phyloP scores from a whole-genome alignment of 2,888 invertebrate genomes.

The Agrotis exclamationis region DNA sequence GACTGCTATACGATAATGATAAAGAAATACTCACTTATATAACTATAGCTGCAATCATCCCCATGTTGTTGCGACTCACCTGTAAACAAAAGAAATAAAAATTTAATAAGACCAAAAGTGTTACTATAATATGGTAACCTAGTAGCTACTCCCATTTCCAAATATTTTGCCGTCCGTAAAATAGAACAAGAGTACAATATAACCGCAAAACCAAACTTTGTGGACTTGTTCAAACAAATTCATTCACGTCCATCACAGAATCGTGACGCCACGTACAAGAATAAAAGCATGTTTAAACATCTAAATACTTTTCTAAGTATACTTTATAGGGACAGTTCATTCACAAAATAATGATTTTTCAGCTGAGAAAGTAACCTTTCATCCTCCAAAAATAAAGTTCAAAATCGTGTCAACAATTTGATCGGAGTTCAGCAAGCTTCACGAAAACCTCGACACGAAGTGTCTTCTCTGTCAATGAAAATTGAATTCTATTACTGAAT shows the following conservation, averaged over 20 bases:
- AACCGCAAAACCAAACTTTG: conserved; percentile 54
- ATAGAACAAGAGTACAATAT: conserved; percentile 22
- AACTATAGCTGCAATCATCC: conserved; percentile 90
- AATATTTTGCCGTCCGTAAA: conserved; percentile 6
- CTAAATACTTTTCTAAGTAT: conserved; percentile 62
- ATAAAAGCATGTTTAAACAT: conserved; percentile 69
- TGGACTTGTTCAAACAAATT: conserved; percentile 63
- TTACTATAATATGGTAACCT: not conserved
- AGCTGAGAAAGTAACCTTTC: conserved; percentile 21
- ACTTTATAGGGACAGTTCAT: conserved; percentile 58
- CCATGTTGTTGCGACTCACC: conserved; percentile 90
- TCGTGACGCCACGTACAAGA: conserved; percentile 72
- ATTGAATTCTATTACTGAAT: conserved; percentile 55
- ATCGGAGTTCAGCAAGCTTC: conserved; percentile 16
- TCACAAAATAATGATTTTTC: conserved; percentile 59
- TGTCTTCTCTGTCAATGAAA: conserved; percentile 43
- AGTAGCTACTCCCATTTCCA: not conserved
- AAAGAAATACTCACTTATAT: conserved; percentile 87
- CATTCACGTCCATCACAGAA: conserved; percentile 68
- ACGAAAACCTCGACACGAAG: conserved; percentile 46
- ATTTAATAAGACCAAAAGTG: conserved; percentile 3
- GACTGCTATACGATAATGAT: too few relatives aligned
- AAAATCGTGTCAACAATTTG: conserved; percentile 26
- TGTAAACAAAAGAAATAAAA: conserved; percentile 71
- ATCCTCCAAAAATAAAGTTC: conserved; percentile 3